phyloP scores from a whole-genome alignment of 2,888 invertebrate genomes.

The Notocelia uddmanniana region DNA sequence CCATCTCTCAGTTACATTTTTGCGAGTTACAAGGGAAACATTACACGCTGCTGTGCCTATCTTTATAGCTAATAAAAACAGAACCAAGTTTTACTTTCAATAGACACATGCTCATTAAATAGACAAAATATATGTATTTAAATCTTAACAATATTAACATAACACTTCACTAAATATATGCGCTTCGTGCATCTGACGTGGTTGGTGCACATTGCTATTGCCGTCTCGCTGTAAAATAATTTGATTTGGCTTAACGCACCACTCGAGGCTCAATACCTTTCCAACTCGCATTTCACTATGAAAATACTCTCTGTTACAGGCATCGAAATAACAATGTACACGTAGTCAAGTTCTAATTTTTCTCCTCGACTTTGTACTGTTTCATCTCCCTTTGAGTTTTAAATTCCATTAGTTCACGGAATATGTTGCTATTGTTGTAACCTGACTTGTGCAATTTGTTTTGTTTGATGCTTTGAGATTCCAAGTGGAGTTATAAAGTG shows the following conservation, averaged over 20 bases:
- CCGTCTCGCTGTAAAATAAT: constrained; percentile 3
- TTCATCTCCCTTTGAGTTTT: constrained; percentile 36
- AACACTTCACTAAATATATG: too few species aligned
- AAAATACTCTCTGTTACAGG: constrained; percentile 60
- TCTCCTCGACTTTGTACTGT: constrained; percentile 47
- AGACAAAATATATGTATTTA: too few species aligned
- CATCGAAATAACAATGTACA: constrained; percentile 58
- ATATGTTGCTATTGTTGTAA: constrained; percentile 16
- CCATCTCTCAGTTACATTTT: too few species aligned
- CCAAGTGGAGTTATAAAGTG: neutral
- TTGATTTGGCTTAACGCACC: constrained; percentile 22
- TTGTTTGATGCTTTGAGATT: constrained; percentile 7
- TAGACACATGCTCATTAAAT: too few species aligned
- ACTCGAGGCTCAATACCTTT: constrained; percentile 45
- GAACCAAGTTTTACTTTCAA: too few species aligned
- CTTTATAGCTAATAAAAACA: too few species aligned
- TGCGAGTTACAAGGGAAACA: too few species aligned
- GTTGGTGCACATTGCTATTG: neutral
- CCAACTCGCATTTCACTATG: constrained; percentile 64
- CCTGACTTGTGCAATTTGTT: constrained; percentile 3
- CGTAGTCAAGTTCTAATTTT: constrained; percentile 59
- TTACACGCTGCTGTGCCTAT: too few species aligned
- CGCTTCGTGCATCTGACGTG: neutral
- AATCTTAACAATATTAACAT: too few species aligned
- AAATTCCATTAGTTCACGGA: constrained; percentile 47